These are phyloP conservation scores for Nycticebus coucang DNA, from an alignment of 2,113 vertebrate species.

Conservation along the genomic window DNA sequence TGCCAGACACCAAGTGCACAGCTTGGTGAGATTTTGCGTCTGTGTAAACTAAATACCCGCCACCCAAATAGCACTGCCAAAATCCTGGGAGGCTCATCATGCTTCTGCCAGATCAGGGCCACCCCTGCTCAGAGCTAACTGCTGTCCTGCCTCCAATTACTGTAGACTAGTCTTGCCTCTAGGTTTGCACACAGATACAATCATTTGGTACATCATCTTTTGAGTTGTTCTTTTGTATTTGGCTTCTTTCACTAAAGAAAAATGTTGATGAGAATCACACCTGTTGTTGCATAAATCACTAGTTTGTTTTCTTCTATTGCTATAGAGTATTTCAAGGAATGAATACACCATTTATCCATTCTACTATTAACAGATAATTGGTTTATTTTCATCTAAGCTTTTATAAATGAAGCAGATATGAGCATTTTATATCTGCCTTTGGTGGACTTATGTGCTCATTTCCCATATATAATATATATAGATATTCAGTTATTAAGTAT, in stretches of 20 bases:
- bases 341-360: not conserved
- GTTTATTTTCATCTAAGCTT: not conserved
- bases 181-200: not conserved
- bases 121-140: not conserved
- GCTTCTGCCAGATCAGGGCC: not conserved
- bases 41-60: not conserved
- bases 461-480: not conserved
- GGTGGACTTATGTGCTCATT: not conserved
- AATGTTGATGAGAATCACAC: not conserved
- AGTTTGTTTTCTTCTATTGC: not conserved
- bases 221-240: not conserved
- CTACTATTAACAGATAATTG: not conserved
- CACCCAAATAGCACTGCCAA: not conserved
- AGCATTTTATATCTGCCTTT: not conserved
- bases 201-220: not conserved
- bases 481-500: no score
- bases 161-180: not conserved
- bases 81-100: not conserved
- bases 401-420: not conserved
- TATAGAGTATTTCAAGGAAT: not conserved
- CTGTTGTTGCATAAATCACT: not conserved
- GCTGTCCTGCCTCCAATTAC: not conserved
- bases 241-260: not conserved
- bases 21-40: not conserved
- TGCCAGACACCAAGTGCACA: not conserved